Percentiles rank a stretch among this genome's conserved stretches.
Conservation (phyloP, 2,888 invertebrate genomes). For the Choreutis nemorana region DNA sequence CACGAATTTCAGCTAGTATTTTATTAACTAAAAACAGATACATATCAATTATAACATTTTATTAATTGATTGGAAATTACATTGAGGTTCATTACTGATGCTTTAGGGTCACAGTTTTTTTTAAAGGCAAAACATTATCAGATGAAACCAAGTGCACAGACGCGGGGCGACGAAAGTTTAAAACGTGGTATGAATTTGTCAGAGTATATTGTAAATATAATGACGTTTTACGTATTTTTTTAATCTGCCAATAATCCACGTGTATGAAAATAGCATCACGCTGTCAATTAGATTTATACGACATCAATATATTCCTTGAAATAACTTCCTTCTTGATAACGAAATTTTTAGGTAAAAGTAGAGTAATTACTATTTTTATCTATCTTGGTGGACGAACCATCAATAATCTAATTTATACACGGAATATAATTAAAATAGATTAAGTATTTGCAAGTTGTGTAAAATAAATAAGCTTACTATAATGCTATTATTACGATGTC, state of each 20-base stretch:
- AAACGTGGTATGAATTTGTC: constrained; percentile 51
- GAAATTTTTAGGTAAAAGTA: constrained; percentile 54
- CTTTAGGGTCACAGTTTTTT: constrained; percentile 1
- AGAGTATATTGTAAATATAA: constrained; percentile 60
- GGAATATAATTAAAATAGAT: constrained; percentile 55
- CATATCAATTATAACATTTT: too few relatives aligned
- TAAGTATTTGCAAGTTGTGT: constrained; percentile 64
- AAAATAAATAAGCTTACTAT: constrained; percentile 66
- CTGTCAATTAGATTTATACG: constrained; percentile 59
- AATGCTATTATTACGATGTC: constrained; percentile 65
- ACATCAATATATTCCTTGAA: constrained; percentile 61
- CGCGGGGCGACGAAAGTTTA: constrained; percentile 48
- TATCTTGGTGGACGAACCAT: constrained; percentile 63
- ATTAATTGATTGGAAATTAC: too few relatives aligned
- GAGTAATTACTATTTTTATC: constrained; percentile 62
- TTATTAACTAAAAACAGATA: too few relatives aligned
- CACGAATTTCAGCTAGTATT: too few relatives aligned
- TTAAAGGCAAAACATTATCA: too few relatives aligned
- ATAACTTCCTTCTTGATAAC: constrained; percentile 39
- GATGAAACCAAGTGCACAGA: constrained; percentile 37
- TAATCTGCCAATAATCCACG: constrained; percentile 56
- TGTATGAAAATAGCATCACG: constrained; percentile 51
- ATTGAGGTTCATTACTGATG: too few relatives aligned
- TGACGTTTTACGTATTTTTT: constrained; percentile 53
- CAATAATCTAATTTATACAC: constrained; percentile 65